Conservation (phyloP, 2,797 vertebrate species). For the Choloepus didactylus region DNA sequence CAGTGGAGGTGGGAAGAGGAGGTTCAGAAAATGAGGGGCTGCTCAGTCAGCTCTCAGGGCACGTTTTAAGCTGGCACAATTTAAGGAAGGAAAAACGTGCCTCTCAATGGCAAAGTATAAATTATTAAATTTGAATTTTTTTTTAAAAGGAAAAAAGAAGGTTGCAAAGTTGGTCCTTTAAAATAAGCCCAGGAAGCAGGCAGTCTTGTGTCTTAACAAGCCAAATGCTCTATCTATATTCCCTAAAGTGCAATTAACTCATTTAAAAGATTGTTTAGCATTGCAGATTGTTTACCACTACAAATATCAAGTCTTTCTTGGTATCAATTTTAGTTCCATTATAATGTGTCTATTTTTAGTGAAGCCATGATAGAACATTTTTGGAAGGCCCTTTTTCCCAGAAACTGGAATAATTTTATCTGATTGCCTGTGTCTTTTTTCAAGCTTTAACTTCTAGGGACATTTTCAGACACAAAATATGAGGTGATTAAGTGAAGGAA, state of each 20-base stretch:
- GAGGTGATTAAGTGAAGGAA: slow-evolving; percentile 43
- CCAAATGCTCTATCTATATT: slow-evolving; percentile 66
- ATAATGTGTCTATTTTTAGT: slow-evolving; percentile 65
- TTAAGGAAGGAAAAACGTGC: background rate
- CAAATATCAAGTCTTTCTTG: slow-evolving; percentile 52
- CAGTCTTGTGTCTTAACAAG: slow-evolving; percentile 31
- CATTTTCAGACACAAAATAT: slow-evolving; percentile 10
- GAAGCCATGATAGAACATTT: slow-evolving; percentile 38
- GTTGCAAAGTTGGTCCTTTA: slow-evolving; percentile 13
- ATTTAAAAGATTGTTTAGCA: slow-evolving; percentile 67
- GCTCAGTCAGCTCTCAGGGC: background rate
- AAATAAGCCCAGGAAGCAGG: slow-evolving; percentile 46
- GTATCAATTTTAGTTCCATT: slow-evolving; percentile 61
- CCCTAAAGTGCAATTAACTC: slow-evolving; percentile 68
- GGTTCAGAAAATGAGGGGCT: background rate
- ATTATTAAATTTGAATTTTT: slow-evolving; percentile 19
- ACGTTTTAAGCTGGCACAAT: background rate
- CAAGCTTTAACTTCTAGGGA: slow-evolving; percentile 18
- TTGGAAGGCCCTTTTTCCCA: slow-evolving; percentile 52
- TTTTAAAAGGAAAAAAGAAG: background rate
- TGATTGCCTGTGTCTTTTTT: background rate
- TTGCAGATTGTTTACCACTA: slow-evolving; percentile 51
- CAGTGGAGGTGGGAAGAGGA: background rate
- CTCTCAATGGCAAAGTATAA: background rate
- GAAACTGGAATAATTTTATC: slow-evolving; percentile 65